Conservation (phyloP, 2,888 invertebrate genomes). For the Tuberolachnus salignus region DNA sequence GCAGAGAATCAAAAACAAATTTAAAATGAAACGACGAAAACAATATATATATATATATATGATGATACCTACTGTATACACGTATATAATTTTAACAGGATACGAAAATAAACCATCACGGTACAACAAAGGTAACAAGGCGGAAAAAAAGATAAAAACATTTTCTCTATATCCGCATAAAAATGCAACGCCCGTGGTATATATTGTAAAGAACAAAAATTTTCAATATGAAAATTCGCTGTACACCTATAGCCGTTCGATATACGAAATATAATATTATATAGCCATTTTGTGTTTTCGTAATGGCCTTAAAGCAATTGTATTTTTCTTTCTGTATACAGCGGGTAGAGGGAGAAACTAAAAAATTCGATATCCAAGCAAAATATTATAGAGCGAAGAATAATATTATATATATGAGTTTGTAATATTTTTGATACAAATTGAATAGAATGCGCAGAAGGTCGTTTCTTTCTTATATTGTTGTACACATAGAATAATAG, state of each 20-base stretch:
- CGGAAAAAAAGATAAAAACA: no score
- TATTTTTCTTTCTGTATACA: not conserved
- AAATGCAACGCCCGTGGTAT: no score
- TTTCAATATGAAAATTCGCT: no score
- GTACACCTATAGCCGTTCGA: not conserved
- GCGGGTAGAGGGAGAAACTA: not conserved
- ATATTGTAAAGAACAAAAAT: no score
- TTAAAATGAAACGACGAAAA: no score
- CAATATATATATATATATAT: no score
- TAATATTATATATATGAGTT: constrained; percentile 5
- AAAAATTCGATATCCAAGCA: constrained; percentile 13
- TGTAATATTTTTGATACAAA: constrained; percentile 31
- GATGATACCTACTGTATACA: no score
- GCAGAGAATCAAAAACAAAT: no score
- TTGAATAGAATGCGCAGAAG: constrained; percentile 5
- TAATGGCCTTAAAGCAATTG: not conserved
- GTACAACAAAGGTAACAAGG: no score
- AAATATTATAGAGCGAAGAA: not conserved
- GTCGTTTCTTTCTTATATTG: not conserved
- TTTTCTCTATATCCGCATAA: no score
- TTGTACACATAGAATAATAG: constrained; percentile 12
- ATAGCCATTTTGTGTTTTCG: not conserved
- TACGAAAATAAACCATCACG: no score
- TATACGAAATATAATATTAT: not conserved
- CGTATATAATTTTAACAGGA: no score